phyloP scores from a whole-genome alignment of 1,140 invertebrate genomes.

The Conopomorpha cramerella region DNA sequence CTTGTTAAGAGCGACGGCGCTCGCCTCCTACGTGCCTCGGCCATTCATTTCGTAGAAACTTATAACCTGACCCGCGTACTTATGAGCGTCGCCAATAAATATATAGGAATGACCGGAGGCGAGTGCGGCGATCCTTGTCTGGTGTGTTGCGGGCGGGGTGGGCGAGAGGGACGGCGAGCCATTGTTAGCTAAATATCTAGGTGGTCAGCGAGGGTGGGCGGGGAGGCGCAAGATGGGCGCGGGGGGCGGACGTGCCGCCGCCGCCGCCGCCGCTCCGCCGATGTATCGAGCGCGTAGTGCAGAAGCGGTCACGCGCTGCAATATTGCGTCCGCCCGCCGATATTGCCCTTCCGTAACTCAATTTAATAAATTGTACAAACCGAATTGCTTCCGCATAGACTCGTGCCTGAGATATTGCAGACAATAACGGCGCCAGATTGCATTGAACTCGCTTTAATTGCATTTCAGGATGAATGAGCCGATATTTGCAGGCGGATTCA shows the following conservation, averaged over 20 bases:
- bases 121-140: conserved; percentile 28
- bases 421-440: too few species aligned
- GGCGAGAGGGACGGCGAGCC: conserved; percentile 40
- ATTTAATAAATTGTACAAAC: conserved; percentile 59
- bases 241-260: conserved; percentile 51
- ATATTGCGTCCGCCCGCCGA: conserved; percentile 57
- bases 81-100: conserved; percentile 62
- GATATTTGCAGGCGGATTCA: too few species aligned
- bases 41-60: conserved; percentile 57
- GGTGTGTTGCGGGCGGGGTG: conserved; percentile 9
- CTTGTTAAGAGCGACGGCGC: conserved; percentile 48
- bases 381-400: too few species aligned
- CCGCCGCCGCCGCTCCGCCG: conserved; percentile 56
- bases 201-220: conserved; percentile 49
- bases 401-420: too few species aligned
- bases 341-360: conserved; percentile 57
- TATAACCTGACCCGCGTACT: conserved; percentile 60
- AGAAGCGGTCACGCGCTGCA: conserved; percentile 58
- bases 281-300: conserved; percentile 61
- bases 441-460: too few species aligned
- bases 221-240: conserved; percentile 18
- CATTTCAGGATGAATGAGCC: too few species aligned
- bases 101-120: conserved; percentile 59
- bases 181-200: conserved; percentile 59
- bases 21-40: conserved; percentile 49